Percentiles rank a stretch among this genome's conserved stretches.
These are phyloP conservation scores for Tachyglossus aculeatus DNA, from an alignment of 2,797 vertebrate species.

Conservation along the genomic window DNA sequence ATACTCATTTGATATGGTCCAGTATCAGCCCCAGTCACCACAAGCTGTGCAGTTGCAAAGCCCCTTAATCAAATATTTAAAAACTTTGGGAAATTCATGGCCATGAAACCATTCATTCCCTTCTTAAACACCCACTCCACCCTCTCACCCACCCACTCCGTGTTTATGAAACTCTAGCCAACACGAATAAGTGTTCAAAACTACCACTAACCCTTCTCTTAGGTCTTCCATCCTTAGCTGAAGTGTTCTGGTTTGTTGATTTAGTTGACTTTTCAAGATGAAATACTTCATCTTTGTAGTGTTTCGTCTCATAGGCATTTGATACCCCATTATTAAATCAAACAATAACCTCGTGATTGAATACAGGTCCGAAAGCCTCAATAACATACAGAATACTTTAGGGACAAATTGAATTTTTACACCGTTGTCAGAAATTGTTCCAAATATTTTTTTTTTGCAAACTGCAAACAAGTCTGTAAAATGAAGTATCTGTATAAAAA, in stretches of 20 bases:
- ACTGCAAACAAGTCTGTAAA: constrained; percentile 70
- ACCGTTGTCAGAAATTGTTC: constrained; percentile 47
- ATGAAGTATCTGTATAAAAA: constrained; percentile 67
- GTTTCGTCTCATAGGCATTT: constrained; percentile 22
- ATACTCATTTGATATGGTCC: constrained; percentile 24
- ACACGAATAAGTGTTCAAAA: not conserved
- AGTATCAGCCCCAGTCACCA: not conserved
- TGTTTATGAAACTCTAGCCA: not conserved
- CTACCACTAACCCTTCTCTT: not conserved
- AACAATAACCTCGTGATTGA: constrained; percentile 37
- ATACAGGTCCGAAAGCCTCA: constrained; percentile 69
- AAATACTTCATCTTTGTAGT: constrained; percentile 13
- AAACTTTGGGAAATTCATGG: constrained; percentile 3
- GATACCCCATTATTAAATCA: constrained; percentile 23
- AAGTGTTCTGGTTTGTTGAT: not conserved
- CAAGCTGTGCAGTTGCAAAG: constrained; percentile 6
- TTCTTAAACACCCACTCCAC: not conserved
- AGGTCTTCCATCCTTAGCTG: not conserved
- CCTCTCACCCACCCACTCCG: not conserved
- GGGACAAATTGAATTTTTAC: constrained; percentile 57
- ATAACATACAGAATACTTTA: constrained; percentile 66
- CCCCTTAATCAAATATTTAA: not conserved
- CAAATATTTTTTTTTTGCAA: constrained; percentile 59
- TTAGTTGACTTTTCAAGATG: constrained; percentile 43
- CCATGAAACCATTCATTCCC: not conserved